Evolutionary conservation across 2,797 vertebrate genomes (phyloP).

Genomic region (Macropus fuliginosus): DNA sequence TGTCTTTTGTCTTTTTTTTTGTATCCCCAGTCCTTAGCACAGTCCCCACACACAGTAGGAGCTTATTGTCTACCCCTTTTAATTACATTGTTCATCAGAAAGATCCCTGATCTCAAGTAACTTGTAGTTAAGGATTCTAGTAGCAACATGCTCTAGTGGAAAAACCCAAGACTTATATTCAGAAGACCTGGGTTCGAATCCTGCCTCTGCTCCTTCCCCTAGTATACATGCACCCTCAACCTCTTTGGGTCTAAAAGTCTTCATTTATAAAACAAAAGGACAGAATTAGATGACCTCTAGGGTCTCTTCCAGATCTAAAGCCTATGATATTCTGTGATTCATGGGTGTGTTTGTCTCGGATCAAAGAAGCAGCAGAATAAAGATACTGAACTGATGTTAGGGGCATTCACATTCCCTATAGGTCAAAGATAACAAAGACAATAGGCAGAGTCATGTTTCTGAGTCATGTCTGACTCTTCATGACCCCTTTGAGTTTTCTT

Average conservation of each 20-base stretch:
- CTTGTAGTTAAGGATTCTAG: too few species aligned
- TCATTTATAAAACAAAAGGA: not conserved
- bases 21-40: not conserved
- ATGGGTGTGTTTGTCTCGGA: not conserved
- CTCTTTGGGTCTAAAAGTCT: not conserved
- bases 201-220: not conserved
- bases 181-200: not conserved
- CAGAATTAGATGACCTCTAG: not conserved
- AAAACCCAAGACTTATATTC: not conserved
- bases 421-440: not conserved
- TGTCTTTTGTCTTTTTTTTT: not conserved
- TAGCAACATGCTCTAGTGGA: too few species aligned
- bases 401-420: not conserved
- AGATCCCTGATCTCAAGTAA: not conserved
- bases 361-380: not conserved
- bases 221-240: not conserved
- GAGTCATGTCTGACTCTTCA: not conserved
- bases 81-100: not conserved
- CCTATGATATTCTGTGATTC: not conserved
- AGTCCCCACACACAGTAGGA: not conserved
- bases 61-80: not conserved
- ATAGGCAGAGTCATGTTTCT: not conserved
- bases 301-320: not conserved
- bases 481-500: not conserved
- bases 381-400: not conserved